These are phyloP conservation scores for Mamestra configurata DNA, from an alignment of 1,140 invertebrate genomes.

Conservation along the genomic window DNA sequence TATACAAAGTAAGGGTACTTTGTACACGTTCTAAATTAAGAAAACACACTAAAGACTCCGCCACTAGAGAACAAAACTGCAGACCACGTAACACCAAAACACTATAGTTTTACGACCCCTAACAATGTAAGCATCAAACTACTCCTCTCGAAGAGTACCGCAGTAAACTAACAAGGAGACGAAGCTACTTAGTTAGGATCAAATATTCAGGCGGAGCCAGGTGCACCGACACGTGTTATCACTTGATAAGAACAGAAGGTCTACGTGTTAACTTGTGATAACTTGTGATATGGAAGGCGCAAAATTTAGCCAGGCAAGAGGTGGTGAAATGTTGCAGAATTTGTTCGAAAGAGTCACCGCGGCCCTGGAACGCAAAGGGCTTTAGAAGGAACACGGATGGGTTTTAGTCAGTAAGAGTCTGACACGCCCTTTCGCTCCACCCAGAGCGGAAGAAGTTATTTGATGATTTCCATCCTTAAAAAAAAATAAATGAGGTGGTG, in stretches of 20 bases:
- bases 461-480: too few relatives aligned
- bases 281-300: too few relatives aligned
- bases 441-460: too few relatives aligned
- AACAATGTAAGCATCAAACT: neutral
- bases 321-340: too few relatives aligned
- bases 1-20: neutral
- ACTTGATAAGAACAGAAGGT: neutral
- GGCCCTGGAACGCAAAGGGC: too few relatives aligned
- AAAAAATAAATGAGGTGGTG: too few relatives aligned
- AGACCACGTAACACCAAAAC: neutral
- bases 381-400: too few relatives aligned
- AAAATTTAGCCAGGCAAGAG: neutral
- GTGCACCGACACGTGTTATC: neutral
- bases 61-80: neutral
- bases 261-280: neutral
- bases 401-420: too few relatives aligned
- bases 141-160: neutral
- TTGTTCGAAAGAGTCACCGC: too few relatives aligned
- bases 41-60: too few relatives aligned
- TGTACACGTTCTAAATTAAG: neutral
- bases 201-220: neutral
- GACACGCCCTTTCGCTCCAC: too few relatives aligned
- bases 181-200: constrained; percentile 1
- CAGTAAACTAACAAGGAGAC: neutral
- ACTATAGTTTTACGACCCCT: neutral